Base-by-base conservation (phyloP, 2,888 invertebrate genomes). In the Drosophila siamana region DNA sequence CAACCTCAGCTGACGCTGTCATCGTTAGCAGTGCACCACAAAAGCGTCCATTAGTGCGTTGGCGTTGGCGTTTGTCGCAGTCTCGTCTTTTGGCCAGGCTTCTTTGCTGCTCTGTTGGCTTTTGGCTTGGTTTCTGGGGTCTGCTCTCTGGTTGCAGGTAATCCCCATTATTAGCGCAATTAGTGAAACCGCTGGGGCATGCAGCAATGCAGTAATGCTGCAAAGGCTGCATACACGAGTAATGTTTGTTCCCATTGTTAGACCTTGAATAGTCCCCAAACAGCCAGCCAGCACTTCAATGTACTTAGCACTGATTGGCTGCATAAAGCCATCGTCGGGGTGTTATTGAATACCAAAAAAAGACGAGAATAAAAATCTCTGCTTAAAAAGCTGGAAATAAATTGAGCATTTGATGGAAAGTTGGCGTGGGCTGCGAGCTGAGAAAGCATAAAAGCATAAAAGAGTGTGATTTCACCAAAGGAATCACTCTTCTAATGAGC, bases 151-250 rank as follows among this genome's bases (percentile, higher is more conserved):
- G 61, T 22, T 51, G 56, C 55, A 61, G 79, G 89, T 81, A 89
- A 88, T 86, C 80, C 80, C 80, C 72, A 85, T 85, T 85, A 85
- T 89, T 88, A 85, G 86, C 77, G 83, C 84, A 85, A 85, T 85
- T 89, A 85, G 89, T 68, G 80, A 72, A 71, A 51, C 48, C 69
- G 51, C 50, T 41, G 63, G 38, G 66, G 60, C 64, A 61, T 55
- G 77, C 64, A 54, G 16, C 55, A 50, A 13, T 43, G 47, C 38
- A 0, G 28, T 50, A 50, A 13, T 43, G 47, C 38, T 0, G 28
- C 55, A 46, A 16, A 40, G 26, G 44, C 55, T n/a, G n/a, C n/a
- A n/a, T n/a, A n/a, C n/a, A n/a, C n/a, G n/a, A 36, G n/a, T 13
- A 36, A 11, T 36, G 33, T 11, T n/a, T 62, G 80, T 61, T 55